Evolutionary conservation across 2,888 invertebrate species (phyloP).

Genomic region (Lycia hirtaria): DNA sequence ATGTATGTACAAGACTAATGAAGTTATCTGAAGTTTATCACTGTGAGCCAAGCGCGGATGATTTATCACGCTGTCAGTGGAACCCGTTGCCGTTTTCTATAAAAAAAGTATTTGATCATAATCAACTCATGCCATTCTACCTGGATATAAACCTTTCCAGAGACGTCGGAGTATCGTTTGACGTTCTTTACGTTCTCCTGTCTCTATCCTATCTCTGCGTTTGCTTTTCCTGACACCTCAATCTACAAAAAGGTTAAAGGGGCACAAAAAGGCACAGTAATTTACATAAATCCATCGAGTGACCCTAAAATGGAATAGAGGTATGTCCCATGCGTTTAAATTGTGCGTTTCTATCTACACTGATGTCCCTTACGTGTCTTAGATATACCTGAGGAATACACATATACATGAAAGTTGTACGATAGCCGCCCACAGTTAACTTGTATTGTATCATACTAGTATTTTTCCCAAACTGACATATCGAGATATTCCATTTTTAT

Average conservation of each 20-base stretch:
- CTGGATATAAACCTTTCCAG: too few relatives aligned
- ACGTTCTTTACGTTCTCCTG: too few relatives aligned
- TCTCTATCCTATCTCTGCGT: neutral
- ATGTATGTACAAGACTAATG: constrained; percentile 27
- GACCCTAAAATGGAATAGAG: constrained; percentile 13
- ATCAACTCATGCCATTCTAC: too few relatives aligned
- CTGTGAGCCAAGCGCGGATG: constrained; percentile 9
- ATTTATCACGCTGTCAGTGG: constrained; percentile 10
- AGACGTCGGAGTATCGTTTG: neutral
- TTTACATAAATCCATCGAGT: constrained; percentile 30
- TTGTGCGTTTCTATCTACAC: constrained; percentile 16
- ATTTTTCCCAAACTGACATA: neutral
- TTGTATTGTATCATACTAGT: neutral
- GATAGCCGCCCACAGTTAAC: neutral
- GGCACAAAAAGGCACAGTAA: constrained; percentile 16
- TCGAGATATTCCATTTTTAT: too few relatives aligned
- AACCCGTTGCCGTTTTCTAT: neutral
- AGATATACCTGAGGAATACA: constrained; percentile 3
- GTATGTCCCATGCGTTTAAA: constrained; percentile 31
- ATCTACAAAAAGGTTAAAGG: constrained; percentile 13
- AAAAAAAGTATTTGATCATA: neutral
- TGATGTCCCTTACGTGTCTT: constrained; percentile 17
- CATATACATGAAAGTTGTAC: neutral
- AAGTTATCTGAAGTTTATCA: constrained; percentile 25
- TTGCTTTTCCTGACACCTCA: constrained; percentile 25